Percentiles rank a stretch among this genome's conserved stretches.
Conservation (phyloP, 2,797 vertebrate species). For the Pangasius sanitwongsei region DNA sequence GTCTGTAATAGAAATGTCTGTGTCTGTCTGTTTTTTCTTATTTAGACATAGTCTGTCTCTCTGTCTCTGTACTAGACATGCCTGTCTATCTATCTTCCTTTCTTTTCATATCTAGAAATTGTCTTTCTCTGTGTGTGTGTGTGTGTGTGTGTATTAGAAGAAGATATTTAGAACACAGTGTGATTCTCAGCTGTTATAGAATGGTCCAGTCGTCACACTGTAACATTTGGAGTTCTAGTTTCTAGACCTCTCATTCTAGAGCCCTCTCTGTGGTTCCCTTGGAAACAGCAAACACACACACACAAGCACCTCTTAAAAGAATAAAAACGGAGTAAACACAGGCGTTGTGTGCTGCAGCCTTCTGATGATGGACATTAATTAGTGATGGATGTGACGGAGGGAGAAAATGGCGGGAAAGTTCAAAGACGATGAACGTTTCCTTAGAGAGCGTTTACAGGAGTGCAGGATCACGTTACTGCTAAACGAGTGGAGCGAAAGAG, state of each 20-base stretch:
- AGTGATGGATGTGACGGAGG: slow-evolving; percentile 60
- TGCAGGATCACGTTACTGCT: slow-evolving; percentile 26
- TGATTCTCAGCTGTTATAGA: too few species aligned
- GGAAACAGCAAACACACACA: background rate
- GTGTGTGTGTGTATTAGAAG: too few species aligned
- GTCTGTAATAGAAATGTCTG: background rate
- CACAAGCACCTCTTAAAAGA: background rate
- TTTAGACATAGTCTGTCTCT: background rate
- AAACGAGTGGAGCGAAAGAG: slow-evolving; percentile 41
- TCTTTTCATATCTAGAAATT: too few species aligned
- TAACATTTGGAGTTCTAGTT: background rate
- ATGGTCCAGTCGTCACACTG: too few species aligned
- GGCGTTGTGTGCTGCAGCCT: slow-evolving; percentile 52
- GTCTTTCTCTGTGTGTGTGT: too few species aligned
- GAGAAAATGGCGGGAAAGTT: slow-evolving; percentile 20
- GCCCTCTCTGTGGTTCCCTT: too few species aligned
- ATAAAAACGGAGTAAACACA: slow-evolving; percentile 65
- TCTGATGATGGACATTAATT: slow-evolving; percentile 69
- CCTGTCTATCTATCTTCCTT: background rate
- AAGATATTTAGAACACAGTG: too few species aligned
- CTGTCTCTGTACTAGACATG: background rate
- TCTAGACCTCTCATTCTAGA: background rate
- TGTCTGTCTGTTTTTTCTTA: background rate
- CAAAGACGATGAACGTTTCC: slow-evolving; percentile 48
- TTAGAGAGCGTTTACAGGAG: slow-evolving; percentile 47